Evolutionary conservation across 2,888 invertebrate species (phyloP).

Genomic region (Philhelius pedissequus): DNA sequence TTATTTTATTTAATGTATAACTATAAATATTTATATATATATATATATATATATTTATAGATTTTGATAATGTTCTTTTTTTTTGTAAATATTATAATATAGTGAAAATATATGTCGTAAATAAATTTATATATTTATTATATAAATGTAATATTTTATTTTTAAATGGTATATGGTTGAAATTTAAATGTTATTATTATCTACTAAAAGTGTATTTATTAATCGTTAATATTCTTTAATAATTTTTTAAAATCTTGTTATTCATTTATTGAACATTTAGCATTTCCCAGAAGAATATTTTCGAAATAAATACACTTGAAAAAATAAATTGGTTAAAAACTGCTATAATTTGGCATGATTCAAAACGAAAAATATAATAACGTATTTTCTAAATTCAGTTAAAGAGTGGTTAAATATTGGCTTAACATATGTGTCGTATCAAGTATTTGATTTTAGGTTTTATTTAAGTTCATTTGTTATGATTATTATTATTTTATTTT

Average conservation of each 20-base stretch:
- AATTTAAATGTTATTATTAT: not conserved
- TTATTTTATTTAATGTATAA: slow-evolving; percentile 32
- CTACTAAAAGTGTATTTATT: slow-evolving; percentile 10
- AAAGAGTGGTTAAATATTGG: slow-evolving; percentile 48
- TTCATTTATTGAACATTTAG: not conserved
- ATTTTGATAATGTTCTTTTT: not conserved
- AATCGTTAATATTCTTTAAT: slow-evolving; percentile 1
- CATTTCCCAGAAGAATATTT: slow-evolving; percentile 4
- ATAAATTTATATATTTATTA: slow-evolving; percentile 8
- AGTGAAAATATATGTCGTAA: slow-evolving; percentile 43
- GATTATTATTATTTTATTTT: not conserved
- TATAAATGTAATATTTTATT: slow-evolving; percentile 27
- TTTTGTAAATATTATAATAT: slow-evolving; percentile 39
- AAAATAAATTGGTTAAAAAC: slow-evolving; percentile 37
- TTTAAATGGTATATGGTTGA: slow-evolving; percentile 25
- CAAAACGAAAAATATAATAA: slow-evolving; percentile 10
- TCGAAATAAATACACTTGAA: not conserved
- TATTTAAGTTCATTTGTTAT: not conserved
- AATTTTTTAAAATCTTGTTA: not conserved
- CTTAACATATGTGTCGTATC: slow-evolving; percentile 58
- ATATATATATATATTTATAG: not conserved
- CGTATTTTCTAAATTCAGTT: slow-evolving; percentile 26
- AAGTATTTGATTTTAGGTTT: slow-evolving; percentile 31
- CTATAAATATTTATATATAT: not conserved
- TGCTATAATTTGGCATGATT: slow-evolving; percentile 58